Evolutionary conservation across 2,888 invertebrate species (phyloP), one percentile per base, ranked within the genome.

Genomic region (Chloromyia formosa): DNA sequence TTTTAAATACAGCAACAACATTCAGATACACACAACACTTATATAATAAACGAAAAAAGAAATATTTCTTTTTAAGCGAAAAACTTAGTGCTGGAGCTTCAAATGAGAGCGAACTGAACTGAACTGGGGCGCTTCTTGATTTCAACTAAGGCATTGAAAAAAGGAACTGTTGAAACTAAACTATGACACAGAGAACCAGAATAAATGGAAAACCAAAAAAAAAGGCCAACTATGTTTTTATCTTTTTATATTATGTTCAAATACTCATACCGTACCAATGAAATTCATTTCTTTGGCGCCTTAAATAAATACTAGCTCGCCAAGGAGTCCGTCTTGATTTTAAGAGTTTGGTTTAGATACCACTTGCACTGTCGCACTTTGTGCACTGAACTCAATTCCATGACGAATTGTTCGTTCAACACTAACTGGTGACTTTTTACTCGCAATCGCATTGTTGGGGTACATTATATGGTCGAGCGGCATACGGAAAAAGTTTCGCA

Each of bases 241-340:
- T 35, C 27, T 23, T 5, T 42, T 61, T n/a, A 45, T 20, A 60
- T 49, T 10, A 69, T 49, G 20, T 35, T 61, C 27, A 40, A 54
- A 42, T 74, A 23, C 75, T 78, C 79, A 79, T 78, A 80, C 80
- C 85, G 82, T 85, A 85, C 85, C 85, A 84, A 85, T 86, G 84
- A 85, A 84, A 86, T 85, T 85, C 85, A 85, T 84, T 84, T 84
- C 84, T 84, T 82, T 82, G 86, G 84, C 85, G 86, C 85, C 83
- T 81, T 83, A 81, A 77, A 81, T 83, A 81, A 82, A 82, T 83
- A 84, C 85, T 85, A 85, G 82, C 85, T 85, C 82, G 82, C 83
- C 82, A 82, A 82, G 78, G 82, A 80, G 81, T 80, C 81, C 81
- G 82, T 82, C 81, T 81, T 82, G 81, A 66, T 74, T 40, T 74